A percentile compares a stretch with the other conserved stretches of the same genome.
Evolutionary conservation across 2,888 invertebrate species (phyloP).

Genomic region (Euplagia quadripunctaria): DNA sequence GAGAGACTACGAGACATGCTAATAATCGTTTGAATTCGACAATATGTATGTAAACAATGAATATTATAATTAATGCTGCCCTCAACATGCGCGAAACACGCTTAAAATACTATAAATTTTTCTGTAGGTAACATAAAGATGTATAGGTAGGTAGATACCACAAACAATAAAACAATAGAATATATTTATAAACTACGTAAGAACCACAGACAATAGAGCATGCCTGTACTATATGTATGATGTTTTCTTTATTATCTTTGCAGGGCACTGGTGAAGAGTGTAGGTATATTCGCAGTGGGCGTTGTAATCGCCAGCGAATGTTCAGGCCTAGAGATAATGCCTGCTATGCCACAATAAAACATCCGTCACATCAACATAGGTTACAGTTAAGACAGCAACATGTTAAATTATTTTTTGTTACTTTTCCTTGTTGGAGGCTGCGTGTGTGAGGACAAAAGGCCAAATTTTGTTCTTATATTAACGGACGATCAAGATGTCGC

Average conservation of each 20-base stretch:
- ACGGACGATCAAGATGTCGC: slow-evolving; percentile 95
- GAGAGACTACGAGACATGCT: no score
- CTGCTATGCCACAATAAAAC: slow-evolving; percentile 83
- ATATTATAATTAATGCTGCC: no score
- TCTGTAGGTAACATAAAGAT: no score
- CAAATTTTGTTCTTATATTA: slow-evolving; percentile 93
- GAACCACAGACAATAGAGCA: background rate
- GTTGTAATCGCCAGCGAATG: slow-evolving; percentile 93
- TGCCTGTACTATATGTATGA: background rate
- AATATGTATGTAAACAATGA: no score
- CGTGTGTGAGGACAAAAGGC: slow-evolving; percentile 66
- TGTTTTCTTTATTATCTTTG: slow-evolving; percentile 64
- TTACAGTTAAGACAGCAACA: slow-evolving; percentile 53
- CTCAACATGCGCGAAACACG: no score
- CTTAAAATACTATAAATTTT: no score
- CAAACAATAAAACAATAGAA: slow-evolving; percentile 2
- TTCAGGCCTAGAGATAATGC: slow-evolving; percentile 91
- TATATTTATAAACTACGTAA: background rate
- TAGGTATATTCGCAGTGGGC: slow-evolving; percentile 92
- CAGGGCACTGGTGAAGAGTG: slow-evolving; percentile 94
- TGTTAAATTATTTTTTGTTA: slow-evolving; percentile 78
- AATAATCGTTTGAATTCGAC: no score
- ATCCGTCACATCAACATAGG: slow-evolving; percentile 3
- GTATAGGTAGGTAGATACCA: background rate
- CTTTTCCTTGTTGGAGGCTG: slow-evolving; percentile 58